Conservation (phyloP, 1,140 invertebrate genomes). For the Potamilus streckersoni region DNA sequence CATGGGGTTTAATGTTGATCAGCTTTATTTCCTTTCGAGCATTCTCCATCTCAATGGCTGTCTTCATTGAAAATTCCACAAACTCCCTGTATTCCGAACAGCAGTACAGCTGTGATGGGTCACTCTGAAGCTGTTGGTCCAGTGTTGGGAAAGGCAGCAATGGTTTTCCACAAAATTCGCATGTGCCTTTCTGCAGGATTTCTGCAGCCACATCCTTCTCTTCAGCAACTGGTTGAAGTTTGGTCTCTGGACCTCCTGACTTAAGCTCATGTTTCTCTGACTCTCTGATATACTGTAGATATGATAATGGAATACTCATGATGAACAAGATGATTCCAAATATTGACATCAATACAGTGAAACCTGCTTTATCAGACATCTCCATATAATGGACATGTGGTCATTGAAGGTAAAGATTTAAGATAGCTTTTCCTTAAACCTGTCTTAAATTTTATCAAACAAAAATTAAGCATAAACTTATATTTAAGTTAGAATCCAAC, state of each 20-base stretch:
- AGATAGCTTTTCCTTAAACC: not conserved
- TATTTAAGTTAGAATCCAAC: too few relatives aligned
- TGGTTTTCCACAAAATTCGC: conserved; percentile 63
- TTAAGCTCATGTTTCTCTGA: conserved; percentile 50
- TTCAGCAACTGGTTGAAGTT: conserved; percentile 4
- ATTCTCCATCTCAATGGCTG: conserved; percentile 45
- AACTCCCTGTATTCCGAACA: conserved; percentile 65
- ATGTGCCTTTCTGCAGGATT: conserved; percentile 57
- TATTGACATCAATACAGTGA: too few relatives aligned
- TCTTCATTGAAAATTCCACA: conserved; percentile 55
- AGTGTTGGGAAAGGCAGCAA: conserved; percentile 62
- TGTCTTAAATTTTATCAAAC: too few relatives aligned
- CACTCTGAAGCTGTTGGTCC: conserved; percentile 51
- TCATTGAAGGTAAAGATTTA: not conserved
- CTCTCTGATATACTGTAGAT: conserved; percentile 54
- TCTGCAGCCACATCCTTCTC: conserved; percentile 33
- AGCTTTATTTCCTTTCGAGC: conserved; percentile 41
- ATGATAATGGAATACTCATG: not conserved
- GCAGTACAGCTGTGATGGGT: conserved; percentile 63
- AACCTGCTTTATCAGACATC: too few relatives aligned
- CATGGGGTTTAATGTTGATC: conserved; percentile 62
- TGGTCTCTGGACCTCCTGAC: conserved; percentile 32
- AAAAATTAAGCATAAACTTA: too few relatives aligned
- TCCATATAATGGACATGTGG: too few relatives aligned
- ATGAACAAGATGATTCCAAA: too few relatives aligned